phyloP scores from a whole-genome alignment of 2,888 invertebrate genomes.

The Drosophila subquinaria region DNA sequence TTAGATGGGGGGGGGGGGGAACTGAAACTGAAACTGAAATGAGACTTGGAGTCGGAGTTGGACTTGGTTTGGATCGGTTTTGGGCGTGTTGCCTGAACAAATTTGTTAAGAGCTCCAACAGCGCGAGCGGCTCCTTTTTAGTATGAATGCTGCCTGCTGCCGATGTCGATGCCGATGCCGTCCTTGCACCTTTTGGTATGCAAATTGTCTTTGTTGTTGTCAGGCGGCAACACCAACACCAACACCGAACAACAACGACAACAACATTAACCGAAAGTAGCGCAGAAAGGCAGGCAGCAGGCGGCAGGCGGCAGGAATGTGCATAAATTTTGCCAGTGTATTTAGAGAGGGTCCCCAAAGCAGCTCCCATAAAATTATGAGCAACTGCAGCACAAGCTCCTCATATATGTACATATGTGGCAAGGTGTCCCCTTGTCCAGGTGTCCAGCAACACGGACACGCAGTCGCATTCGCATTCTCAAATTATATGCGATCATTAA shows the following conservation, averaged over 20 bases:
- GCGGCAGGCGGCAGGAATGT: conserved; percentile 73
- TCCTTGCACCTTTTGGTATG: conserved; percentile 70
- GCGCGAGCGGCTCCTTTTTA: conserved; percentile 83
- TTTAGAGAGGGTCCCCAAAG: conserved; percentile 55
- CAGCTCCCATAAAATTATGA: conserved; percentile 82
- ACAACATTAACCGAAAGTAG: conserved; percentile 11
- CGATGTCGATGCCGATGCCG: conserved; percentile 15
- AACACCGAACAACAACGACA: conserved; percentile 11
- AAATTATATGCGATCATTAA: conserved; percentile 83
- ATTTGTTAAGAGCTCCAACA: conserved; percentile 84
- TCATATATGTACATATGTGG: not conserved
- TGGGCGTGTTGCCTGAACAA: conserved; percentile 84
- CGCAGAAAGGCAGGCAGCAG: conserved; percentile 7
- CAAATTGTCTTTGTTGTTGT: conserved; percentile 67
- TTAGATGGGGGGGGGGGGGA: conserved; percentile 61
- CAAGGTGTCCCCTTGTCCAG: not conserved
- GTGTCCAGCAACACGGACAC: conserved; percentile 30
- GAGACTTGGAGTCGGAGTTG: conserved; percentile 29
- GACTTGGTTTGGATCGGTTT: conserved; percentile 3
- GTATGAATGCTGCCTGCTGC: conserved; percentile 37
- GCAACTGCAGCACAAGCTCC: conserved; percentile 61
- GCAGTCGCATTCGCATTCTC: conserved; percentile 68
- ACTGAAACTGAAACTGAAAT: not conserved
- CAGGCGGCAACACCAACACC: conserved; percentile 20
- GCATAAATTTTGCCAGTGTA: conserved; percentile 81